Conservation (phyloP, 2,797 vertebrate genomes). For the Parauchenoglanis punctatus region DNA sequence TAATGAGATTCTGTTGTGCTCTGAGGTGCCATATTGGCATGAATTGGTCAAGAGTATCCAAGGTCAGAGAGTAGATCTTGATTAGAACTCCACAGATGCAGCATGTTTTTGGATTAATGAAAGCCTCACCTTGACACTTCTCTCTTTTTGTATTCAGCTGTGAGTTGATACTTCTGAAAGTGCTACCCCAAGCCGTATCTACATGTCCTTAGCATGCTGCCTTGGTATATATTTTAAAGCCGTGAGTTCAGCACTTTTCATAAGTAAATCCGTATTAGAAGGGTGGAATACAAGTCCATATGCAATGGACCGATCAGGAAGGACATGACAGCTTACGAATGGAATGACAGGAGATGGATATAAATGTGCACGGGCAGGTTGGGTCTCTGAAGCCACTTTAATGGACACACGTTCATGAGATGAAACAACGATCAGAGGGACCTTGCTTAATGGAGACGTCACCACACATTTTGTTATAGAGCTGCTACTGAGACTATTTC, state of each 20-base stretch:
- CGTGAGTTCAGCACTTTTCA: not conserved
- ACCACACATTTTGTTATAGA: conserved; percentile 50
- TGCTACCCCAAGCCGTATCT: not conserved
- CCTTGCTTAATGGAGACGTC: conserved; percentile 60
- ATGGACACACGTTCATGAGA: conserved; percentile 7
- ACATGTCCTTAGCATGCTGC: not conserved
- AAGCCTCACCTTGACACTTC: conserved; percentile 8
- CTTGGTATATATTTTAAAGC: not conserved
- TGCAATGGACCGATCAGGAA: not conserved
- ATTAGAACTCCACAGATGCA: not conserved
- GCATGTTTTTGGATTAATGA: conserved; percentile 10
- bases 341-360: conserved; percentile 56
- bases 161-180: not conserved
- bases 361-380: conserved; percentile 62
- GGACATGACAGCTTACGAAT: conserved; percentile 59
- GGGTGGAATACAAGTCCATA: not conserved
- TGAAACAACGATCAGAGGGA: conserved; percentile 69
- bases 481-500: conserved; percentile 48
- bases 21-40: not conserved
- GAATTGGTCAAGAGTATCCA: conserved; percentile 20
- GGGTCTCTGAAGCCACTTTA: conserved; percentile 23
- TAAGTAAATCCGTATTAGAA: not conserved
- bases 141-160: not conserved
- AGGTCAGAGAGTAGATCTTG: conserved; percentile 18
- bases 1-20: conserved; percentile 6